These are phyloP conservation scores for Zaprionus africanus DNA, from an alignment of 1,140 invertebrate genomes.

Conservation along the genomic window DNA sequence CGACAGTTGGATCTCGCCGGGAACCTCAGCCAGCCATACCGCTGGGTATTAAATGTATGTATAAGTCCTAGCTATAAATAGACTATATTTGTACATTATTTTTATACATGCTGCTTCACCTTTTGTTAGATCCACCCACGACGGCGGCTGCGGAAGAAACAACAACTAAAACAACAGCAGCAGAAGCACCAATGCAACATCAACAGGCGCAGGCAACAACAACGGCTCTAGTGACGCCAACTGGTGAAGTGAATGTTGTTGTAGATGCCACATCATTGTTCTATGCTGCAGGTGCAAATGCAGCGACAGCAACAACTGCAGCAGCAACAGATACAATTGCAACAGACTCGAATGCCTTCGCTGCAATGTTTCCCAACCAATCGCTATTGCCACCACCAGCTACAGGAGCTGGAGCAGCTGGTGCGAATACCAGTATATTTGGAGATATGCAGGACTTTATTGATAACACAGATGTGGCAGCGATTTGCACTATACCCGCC, in stretches of 20 bases:
- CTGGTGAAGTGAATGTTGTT: slow-evolving; percentile 56
- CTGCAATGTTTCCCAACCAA: slow-evolving; percentile 50
- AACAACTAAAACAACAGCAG: background rate
- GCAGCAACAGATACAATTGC: background rate
- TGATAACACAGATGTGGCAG: slow-evolving; percentile 70
- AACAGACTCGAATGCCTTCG: slow-evolving; percentile 27
- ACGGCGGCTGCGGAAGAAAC: background rate
- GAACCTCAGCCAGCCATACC: slow-evolving; percentile 33
- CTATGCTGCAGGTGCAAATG: slow-evolving; percentile 30
- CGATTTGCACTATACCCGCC: slow-evolving; percentile 71
- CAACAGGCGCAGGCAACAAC: slow-evolving; percentile 19
- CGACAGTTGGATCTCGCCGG: background rate
- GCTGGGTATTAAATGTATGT: slow-evolving; percentile 61
- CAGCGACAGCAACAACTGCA: slow-evolving; percentile 1
- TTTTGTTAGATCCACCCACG: slow-evolving; percentile 46
- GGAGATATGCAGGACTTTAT: slow-evolving; percentile 76
- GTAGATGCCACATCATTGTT: slow-evolving; percentile 66
- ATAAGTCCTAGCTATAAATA: background rate
- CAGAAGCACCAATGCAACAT: slow-evolving; percentile 6
- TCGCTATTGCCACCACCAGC: slow-evolving; percentile 13
- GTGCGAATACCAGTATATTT: slow-evolving; percentile 50
- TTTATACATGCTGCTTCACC: slow-evolving; percentile 12
- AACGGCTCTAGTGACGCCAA: slow-evolving; percentile 33
- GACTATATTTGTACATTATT: background rate
- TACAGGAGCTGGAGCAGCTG: slow-evolving; percentile 4